Conservation (phyloP, 2,888 invertebrate species). For the Tetragonisca angustula region DNA sequence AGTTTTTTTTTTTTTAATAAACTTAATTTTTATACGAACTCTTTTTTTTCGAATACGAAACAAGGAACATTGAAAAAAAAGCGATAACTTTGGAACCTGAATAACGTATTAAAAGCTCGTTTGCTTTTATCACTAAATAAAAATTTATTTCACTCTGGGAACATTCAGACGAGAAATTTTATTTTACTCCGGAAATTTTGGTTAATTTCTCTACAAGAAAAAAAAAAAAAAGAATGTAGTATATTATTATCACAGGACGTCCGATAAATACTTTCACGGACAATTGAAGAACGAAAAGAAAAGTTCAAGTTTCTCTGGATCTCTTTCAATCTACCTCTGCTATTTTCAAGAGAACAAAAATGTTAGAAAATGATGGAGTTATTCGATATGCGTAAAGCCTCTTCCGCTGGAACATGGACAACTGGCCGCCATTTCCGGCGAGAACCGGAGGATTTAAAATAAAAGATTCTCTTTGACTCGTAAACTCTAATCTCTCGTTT, state of each 20-base stretch:
- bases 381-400: not conserved
- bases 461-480: not conserved
- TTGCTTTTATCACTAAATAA: not conserved
- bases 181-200: too few relatives aligned
- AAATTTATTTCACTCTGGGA: not conserved
- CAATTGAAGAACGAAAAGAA: not conserved
- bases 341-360: not conserved
- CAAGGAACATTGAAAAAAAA: too few relatives aligned
- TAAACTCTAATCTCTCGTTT: not conserved
- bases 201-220: too few relatives aligned
- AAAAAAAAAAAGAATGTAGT: too few relatives aligned
- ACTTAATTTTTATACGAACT: too few relatives aligned
- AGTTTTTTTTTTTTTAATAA: too few relatives aligned
- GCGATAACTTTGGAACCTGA: not conserved
- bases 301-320: not conserved
- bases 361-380: not conserved
- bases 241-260: too few relatives aligned
- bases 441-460: not conserved
- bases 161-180: too few relatives aligned
- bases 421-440: not conserved
- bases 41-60: not conserved
- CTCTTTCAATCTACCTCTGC: not conserved
- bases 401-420: not conserved
- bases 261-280: too few relatives aligned
- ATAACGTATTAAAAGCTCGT: not conserved